Conservation (phyloP, 2,113 vertebrate genomes). For the Plectropomus leopardus region DNA sequence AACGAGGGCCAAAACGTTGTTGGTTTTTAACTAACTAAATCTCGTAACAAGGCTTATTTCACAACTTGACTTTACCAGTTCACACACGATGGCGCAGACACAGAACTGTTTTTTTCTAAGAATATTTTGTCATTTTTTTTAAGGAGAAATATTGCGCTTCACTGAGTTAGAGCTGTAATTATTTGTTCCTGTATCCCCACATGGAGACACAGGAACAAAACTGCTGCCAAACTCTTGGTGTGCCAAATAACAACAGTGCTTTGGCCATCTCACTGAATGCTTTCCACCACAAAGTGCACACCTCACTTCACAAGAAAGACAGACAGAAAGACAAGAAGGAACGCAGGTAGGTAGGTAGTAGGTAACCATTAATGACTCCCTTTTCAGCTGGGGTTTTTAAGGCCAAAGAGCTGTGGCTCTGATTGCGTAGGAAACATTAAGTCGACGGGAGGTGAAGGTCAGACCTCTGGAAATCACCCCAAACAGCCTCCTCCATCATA, state of each 20-base stretch:
- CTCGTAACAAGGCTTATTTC: neutral
- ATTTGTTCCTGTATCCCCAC: neutral
- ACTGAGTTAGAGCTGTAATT: neutral
- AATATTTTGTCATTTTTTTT: neutral
- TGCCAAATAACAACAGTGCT: constrained; percentile 1
- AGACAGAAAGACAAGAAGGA: neutral
- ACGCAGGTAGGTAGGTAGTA: neutral
- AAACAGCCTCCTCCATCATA: neutral
- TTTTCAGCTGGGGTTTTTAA: neutral
- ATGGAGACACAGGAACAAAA: neutral
- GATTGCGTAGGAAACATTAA: neutral
- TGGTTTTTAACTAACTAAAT: neutral
- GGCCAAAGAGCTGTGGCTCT: neutral
- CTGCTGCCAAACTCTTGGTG: neutral
- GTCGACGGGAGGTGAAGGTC: neutral
- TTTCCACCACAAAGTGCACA: constrained; percentile 6
- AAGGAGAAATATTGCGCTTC: neutral
- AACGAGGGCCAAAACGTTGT: neutral
- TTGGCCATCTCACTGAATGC: neutral
- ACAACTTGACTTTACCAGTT: neutral
- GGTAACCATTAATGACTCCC: neutral
- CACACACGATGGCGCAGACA: neutral
- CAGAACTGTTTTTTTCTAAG: neutral
- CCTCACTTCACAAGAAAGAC: neutral
- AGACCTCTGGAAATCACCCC: neutral